A percentile compares a stretch with the other conserved stretches of the same genome.
These are phyloP conservation scores for Rhyacichthys aspro DNA, from an alignment of 2,797 vertebrate species.

Conservation along the genomic window DNA sequence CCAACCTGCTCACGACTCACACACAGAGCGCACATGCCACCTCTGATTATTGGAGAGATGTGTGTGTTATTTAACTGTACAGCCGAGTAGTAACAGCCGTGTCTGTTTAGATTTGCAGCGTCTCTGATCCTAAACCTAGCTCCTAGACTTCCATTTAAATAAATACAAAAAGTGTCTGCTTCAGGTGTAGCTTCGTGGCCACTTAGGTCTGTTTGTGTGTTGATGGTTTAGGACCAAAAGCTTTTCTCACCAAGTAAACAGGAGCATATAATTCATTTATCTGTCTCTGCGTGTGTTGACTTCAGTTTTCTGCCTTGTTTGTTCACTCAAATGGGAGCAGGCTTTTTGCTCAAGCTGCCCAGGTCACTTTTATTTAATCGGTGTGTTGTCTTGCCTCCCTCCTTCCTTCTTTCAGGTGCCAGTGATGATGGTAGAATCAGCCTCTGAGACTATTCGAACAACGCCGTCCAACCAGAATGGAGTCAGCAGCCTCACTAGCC, in stretches of 20 bases:
- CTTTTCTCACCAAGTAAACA: conserved; percentile 37
- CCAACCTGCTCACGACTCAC: conserved; percentile 65
- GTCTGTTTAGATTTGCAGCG: conserved; percentile 73
- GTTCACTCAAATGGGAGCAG: conserved; percentile 45
- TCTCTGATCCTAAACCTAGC: conserved; percentile 63
- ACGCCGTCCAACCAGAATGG: conserved; percentile 94
- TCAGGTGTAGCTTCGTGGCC: conserved; percentile 64
- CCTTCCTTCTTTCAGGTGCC: conserved; percentile 73
- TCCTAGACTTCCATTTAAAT: conserved; percentile 56
- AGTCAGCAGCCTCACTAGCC: conserved; percentile 94
- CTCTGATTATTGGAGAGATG: conserved; percentile 74
- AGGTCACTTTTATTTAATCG: conserved; percentile 56
- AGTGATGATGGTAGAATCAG: conserved; percentile 99
- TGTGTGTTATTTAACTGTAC: conserved; percentile 72
- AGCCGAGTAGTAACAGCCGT: conserved; percentile 70
- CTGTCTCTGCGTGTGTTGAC: conserved; percentile 52
- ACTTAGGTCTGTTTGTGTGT: conserved; percentile 53
- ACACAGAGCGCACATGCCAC: conserved; percentile 67
- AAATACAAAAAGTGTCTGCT: conserved; percentile 47
- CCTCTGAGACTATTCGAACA: conserved; percentile 98
- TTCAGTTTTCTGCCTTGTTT: conserved; percentile 52
- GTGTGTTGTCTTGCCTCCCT: conserved; percentile 19
- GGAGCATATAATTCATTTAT: conserved; percentile 35
- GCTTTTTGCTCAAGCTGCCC: conserved; percentile 48
- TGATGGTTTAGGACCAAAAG: conserved; percentile 52